A percentile compares a stretch with the other conserved stretches of the same genome.
Evolutionary conservation across 1,140 invertebrate species (phyloP).

Genomic region (Lordiphosa stackelbergi): DNA sequence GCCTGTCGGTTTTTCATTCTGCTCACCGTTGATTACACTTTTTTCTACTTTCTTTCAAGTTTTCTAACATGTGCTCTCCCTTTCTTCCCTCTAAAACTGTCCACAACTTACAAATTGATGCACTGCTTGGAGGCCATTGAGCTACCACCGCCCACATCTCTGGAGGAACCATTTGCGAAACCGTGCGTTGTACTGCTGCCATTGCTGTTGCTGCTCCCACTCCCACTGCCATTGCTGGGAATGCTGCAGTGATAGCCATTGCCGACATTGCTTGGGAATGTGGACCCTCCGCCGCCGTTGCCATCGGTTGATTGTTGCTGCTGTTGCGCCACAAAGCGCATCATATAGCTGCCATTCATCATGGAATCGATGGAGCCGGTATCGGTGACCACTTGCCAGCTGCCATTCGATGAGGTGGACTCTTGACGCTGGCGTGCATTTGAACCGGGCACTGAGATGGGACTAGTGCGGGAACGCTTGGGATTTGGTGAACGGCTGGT

Average conservation of each 20-base stretch:
- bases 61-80: too few species aligned
- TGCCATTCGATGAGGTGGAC: conserved; percentile 78
- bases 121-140: conserved; percentile 45
- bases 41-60: too few species aligned
- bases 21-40: too few species aligned
- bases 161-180: conserved; percentile 77
- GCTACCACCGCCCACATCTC: conserved; percentile 35
- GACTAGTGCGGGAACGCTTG: conserved; percentile 79
- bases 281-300: conserved; percentile 39
- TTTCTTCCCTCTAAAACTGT: too few species aligned
- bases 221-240: conserved; percentile 77
- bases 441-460: conserved; percentile 80
- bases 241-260: conserved; percentile 78
- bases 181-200: conserved; percentile 78
- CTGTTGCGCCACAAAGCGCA: conserved; percentile 75
- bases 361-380: conserved; percentile 81
- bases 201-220: conserved; percentile 79
- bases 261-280: conserved; percentile 74
- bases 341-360: conserved; percentile 79
- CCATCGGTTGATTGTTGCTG: conserved; percentile 28
- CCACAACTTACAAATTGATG: conserved; percentile 50
- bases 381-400: conserved; percentile 84
- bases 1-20: too few species aligned
- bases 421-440: conserved; percentile 80
- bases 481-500: conserved; percentile 71